Evolutionary conservation across 2,797 vertebrate genomes (phyloP).

Genomic region (Manis pentadactyla): DNA sequence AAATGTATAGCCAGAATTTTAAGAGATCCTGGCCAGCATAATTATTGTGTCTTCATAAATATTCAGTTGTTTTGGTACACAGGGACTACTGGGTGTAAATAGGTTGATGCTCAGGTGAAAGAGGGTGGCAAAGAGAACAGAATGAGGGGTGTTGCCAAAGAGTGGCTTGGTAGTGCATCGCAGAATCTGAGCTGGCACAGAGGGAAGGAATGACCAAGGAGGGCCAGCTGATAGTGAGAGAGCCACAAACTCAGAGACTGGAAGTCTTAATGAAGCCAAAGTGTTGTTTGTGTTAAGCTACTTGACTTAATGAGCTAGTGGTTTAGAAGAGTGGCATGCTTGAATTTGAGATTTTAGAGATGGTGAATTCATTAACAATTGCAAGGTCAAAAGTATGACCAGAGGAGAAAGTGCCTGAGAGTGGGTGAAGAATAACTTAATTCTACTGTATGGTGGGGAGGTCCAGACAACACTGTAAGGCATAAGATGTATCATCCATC

Average conservation of each 20-base stretch:
- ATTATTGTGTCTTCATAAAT: neutral
- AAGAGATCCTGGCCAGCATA: neutral
- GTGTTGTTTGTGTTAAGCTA: neutral
- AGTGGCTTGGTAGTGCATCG: neutral
- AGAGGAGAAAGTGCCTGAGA: neutral
- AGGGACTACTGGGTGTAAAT: neutral
- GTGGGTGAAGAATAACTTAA: neutral
- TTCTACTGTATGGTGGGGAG: neutral
- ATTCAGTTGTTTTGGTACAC: neutral
- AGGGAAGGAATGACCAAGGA: neutral
- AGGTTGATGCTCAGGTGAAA: neutral
- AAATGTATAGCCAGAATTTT: neutral
- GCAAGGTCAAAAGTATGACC: neutral
- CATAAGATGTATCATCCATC: neutral
- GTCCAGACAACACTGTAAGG: neutral
- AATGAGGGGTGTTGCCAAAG: neutral
- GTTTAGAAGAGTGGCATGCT: neutral
- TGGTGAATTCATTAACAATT: neutral
- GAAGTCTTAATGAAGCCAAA: conserved; percentile 14
- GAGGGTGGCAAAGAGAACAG: neutral
- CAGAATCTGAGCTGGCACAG: neutral
- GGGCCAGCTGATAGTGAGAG: neutral
- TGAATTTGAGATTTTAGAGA: neutral
- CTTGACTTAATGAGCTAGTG: neutral
- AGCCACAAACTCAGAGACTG: neutral